Evolutionary conservation across 2,888 invertebrate species (phyloP).

Genomic region (Acrobasis repandana): DNA sequence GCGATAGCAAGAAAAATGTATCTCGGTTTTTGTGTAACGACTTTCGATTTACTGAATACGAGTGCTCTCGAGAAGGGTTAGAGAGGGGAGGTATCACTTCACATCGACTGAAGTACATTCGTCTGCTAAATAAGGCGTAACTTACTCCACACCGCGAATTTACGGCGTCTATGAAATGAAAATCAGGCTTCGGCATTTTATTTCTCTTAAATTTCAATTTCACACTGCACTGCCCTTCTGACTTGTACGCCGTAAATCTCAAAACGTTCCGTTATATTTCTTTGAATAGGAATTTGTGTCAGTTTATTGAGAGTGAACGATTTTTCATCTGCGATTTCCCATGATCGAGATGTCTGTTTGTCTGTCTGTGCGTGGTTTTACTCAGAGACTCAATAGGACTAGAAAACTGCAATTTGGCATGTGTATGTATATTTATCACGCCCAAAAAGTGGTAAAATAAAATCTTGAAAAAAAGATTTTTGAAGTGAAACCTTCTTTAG

Average conservation of each 20-base stretch:
- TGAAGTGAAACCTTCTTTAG: too few species aligned
- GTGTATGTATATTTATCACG: too few species aligned
- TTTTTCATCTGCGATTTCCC: background rate
- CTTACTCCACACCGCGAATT: constrained; percentile 59
- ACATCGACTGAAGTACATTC: constrained; percentile 65
- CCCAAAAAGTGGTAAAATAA: too few species aligned
- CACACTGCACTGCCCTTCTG: constrained; percentile 55
- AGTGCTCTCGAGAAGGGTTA: constrained; percentile 72
- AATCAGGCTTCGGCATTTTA: constrained; percentile 53
- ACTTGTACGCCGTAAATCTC: constrained; percentile 38
- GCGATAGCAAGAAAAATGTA: constrained; percentile 63
- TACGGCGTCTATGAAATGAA: constrained; percentile 58
- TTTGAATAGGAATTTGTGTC: constrained; percentile 27
- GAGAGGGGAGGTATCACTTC: constrained; percentile 66
- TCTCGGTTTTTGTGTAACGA: constrained; percentile 75
- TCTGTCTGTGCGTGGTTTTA: too few species aligned
- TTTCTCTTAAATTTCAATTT: constrained; percentile 68
- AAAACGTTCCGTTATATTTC: constrained; percentile 38
- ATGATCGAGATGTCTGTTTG: too few species aligned
- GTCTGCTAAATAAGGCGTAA: constrained; percentile 76
- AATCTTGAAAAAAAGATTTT: too few species aligned
- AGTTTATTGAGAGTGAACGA: constrained; percentile 13
- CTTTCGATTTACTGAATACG: constrained; percentile 75
- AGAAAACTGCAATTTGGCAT: too few species aligned
- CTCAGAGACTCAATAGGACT: too few species aligned